These are phyloP conservation scores for Rhinoptilus africanus DNA, from an alignment of 2,113 vertebrate species.

Conservation along the genomic window DNA sequence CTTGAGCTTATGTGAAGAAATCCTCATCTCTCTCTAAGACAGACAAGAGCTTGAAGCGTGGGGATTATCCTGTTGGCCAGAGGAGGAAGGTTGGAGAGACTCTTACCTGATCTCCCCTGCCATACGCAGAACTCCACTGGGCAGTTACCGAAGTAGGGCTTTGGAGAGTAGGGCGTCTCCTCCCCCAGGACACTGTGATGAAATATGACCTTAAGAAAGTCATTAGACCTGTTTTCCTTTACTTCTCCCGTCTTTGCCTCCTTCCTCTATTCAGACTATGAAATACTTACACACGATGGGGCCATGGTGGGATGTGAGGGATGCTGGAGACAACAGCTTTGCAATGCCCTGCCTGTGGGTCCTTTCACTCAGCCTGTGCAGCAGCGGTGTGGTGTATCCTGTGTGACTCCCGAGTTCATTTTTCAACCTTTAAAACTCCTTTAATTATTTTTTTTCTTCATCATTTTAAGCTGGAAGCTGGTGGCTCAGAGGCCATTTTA, in stretches of 20 bases:
- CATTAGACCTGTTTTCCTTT: neutral
- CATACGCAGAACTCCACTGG: neutral
- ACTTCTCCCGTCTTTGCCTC: neutral
- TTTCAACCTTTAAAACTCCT: neutral
- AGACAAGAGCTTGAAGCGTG: neutral
- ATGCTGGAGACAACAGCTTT: neutral
- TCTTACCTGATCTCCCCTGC: neutral
- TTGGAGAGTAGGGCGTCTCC: neutral
- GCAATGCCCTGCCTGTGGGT: neutral
- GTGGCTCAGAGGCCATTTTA: neutral
- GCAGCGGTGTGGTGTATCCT: accelerated
- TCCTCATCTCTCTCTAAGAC: neutral
- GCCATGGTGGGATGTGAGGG: neutral
- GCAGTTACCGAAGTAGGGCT: neutral
- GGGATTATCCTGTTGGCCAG: neutral
- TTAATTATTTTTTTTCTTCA: neutral
- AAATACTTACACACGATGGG: neutral
- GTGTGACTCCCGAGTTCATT: neutral
- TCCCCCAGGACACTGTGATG: neutral
- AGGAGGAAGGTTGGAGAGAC: neutral
- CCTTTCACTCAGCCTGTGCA: neutral
- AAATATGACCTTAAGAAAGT: neutral
- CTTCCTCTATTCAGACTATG: neutral
- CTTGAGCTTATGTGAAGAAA: neutral
- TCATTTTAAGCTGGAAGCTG: neutral